Evolutionary conservation across 2,888 invertebrate genomes (phyloP), one percentile per base, ranked within the genome.

Genomic region (Diachrysia chrysitis): DNA sequence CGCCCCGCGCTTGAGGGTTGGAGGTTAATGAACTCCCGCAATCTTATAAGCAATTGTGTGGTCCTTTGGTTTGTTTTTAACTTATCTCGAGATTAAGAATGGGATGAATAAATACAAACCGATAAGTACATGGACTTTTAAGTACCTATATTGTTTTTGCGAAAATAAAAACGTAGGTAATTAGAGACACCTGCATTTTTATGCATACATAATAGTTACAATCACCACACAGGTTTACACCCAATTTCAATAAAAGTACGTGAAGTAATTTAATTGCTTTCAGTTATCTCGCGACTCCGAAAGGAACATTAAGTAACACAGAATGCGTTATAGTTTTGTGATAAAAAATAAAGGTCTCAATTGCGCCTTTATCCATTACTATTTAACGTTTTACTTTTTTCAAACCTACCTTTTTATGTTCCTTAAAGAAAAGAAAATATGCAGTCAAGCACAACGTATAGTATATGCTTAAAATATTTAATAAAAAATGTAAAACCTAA

Each of bases 1-100:
- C 81, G 81, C 66, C 72, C 60, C 63, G 70, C 73, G 57, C 66
- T 78, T 73, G 58, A 78, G 73, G 76, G 76, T 70, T 72, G 72
- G 66, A 58, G 78, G 80, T 74, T 72, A 76, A 78, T 68, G 79
- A 78, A 74, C 80, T 67, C 51, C 55, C 56, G 55, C 74, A 65
- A 69, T 63, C 68, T 71, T 62, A 66, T 63, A 57, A 62, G 37
- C 55, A 57, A 16, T 61, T 55, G 48, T 48, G 53, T 69, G 42
- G 65, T 55, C 51, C 35, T 70, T 65, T 73, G 54, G 65, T 64
- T 68, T 32, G 53, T 59, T 63, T 35, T 23, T 16, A 12, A 19
- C 19, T 51, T 51, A 51, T 51, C 48, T 51, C 48, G 12, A 21
- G 48, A 51, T 51, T 21, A 51, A 42, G 42, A 42, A 51, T 21